Conservation (phyloP, 2,797 vertebrate species). For the Enteromius unitaeniatus region DNA sequence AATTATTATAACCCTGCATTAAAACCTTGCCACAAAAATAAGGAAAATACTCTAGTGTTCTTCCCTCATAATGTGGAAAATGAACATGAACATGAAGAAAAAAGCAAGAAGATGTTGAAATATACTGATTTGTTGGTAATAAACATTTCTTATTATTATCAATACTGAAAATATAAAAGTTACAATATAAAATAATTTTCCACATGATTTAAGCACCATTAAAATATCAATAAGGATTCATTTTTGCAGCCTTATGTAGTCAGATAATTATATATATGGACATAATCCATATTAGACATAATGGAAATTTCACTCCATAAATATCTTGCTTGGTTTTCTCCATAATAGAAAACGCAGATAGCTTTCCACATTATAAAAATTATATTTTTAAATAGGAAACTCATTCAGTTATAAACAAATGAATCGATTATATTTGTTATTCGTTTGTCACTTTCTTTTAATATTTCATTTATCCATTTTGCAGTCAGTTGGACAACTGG, state of each 20-base stretch:
- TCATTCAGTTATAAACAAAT: background rate
- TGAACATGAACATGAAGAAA: too few species aligned
- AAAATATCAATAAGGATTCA: background rate
- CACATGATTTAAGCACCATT: background rate
- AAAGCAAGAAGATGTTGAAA: too few species aligned
- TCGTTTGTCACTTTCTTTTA: background rate
- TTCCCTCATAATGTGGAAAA: background rate
- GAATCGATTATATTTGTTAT: background rate
- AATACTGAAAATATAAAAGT: background rate
- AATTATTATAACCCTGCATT: background rate
- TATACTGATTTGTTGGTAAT: too few species aligned
- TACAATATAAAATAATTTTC: background rate
- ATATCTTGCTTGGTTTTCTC: background rate
- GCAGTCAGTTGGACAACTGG: background rate
- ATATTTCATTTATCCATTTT: background rate
- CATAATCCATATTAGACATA: background rate
- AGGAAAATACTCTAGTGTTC: background rate
- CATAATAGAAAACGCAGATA: background rate
- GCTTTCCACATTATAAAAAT: background rate
- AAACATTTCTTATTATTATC: too few species aligned
- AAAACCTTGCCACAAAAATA: background rate
- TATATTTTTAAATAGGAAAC: background rate
- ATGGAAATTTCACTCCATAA: background rate
- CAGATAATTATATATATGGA: background rate
- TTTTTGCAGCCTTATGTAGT: background rate